phyloP scores from a whole-genome alignment of 1,140 invertebrate genomes.

The Anoplophora glabripennis region DNA sequence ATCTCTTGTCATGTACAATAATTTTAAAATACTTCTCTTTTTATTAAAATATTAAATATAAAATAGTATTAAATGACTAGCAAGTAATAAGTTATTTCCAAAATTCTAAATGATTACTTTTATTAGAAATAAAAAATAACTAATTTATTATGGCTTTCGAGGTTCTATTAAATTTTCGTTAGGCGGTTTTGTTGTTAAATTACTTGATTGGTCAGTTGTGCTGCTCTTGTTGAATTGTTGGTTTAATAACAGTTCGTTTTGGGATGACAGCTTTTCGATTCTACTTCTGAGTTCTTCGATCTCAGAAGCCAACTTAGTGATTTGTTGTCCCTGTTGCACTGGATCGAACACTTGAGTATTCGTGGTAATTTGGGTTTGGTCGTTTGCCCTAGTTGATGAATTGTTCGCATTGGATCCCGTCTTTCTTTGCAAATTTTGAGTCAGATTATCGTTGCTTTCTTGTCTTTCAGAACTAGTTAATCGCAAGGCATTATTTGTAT shows the following conservation, averaged over 20 bases:
- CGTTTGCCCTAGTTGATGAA: conserved; percentile 4
- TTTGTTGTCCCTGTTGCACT: conserved; percentile 37
- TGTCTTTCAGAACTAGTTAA: neutral
- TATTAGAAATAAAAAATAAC: too few species aligned
- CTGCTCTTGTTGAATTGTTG: conserved; percentile 18
- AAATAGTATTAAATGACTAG: conserved; percentile 23
- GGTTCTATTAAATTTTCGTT: conserved; percentile 4
- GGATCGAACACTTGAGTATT: conserved; percentile 24
- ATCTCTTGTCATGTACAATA: neutral
- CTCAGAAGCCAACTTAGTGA: conserved; percentile 42
- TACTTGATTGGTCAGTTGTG: neutral
- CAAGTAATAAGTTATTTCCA: conserved; percentile 16
- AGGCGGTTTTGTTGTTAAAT: too few species aligned
- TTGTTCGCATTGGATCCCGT: neutral
- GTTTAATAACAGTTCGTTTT: conserved; percentile 42
- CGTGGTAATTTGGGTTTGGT: neutral
- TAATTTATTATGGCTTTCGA: conserved; percentile 12
- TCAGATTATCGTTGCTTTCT: conserved; percentile 2
- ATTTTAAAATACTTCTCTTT: neutral
- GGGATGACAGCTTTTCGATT: conserved; percentile 38
- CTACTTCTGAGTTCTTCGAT: conserved; percentile 40
- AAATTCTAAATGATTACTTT: neutral
- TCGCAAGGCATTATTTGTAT: too few species aligned
- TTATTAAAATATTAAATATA: neutral
- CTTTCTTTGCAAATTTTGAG: neutral